Conservation (phyloP, 2,797 vertebrate genomes). For the Geotria australis region DNA sequence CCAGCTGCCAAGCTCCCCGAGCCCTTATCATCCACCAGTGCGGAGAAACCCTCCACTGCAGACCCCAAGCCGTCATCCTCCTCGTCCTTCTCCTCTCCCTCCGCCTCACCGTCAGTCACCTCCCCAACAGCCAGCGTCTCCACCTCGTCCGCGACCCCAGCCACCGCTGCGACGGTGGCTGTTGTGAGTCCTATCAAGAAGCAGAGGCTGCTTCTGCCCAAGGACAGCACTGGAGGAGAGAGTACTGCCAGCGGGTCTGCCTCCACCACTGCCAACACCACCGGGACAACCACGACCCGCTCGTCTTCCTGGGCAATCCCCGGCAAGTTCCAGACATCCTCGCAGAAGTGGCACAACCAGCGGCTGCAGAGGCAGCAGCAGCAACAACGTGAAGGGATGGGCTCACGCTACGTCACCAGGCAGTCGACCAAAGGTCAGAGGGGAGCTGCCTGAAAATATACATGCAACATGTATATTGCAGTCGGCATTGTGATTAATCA, state of each 20-base stretch:
- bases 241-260: neutral
- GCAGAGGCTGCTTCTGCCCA: slow-evolving; percentile 77
- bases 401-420: slow-evolving; percentile 83
- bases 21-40: too few species aligned
- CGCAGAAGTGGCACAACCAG: slow-evolving; percentile 54
- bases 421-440: slow-evolving; percentile 70
- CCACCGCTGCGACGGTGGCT: neutral
- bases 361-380: slow-evolving; percentile 11
- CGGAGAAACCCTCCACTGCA: slow-evolving; percentile 4
- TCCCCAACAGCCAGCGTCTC: neutral
- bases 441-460: neutral
- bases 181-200: slow-evolving; percentile 47
- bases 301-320: slow-evolving; percentile 65
- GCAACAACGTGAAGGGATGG: slow-evolving; percentile 17
- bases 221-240: slow-evolving; percentile 17
- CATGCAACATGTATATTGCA: neutral
- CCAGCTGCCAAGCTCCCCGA: too few species aligned
- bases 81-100: too few species aligned
- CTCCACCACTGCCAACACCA: neutral
- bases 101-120: too few species aligned
- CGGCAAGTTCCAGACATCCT: slow-evolving; percentile 70
- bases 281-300: slow-evolving; percentile 41
- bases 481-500: neutral
- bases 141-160: neutral
- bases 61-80: too few species aligned